Conservation (phyloP, 2,888 invertebrate species). For the Baccha elongata region DNA sequence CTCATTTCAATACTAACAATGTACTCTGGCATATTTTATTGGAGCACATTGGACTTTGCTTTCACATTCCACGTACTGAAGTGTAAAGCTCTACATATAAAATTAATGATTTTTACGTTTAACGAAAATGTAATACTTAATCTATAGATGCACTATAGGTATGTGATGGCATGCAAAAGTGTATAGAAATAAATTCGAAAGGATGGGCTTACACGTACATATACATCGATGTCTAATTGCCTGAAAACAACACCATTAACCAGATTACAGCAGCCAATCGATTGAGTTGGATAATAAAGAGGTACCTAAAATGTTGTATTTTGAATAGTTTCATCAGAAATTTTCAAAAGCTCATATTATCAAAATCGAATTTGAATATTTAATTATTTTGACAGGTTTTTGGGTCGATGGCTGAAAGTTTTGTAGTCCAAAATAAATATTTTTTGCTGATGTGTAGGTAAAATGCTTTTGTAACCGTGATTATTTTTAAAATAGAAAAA, state of each 20-base stretch:
- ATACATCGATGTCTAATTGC: not conserved
- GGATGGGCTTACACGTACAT: not conserved
- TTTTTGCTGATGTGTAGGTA: not conserved
- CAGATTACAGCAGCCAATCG: not conserved
- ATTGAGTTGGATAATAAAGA: not conserved
- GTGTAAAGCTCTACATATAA: constrained; percentile 50
- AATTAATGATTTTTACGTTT: constrained; percentile 55
- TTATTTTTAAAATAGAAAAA: too few relatives aligned
- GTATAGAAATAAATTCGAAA: not conserved
- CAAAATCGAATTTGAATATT: not conserved
- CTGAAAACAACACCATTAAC: constrained; percentile 2
- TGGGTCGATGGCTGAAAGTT: not conserved
- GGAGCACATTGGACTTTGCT: constrained; percentile 23
- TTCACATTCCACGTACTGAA: constrained; percentile 41
- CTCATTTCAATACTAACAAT: constrained; percentile 47
- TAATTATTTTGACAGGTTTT: not conserved
- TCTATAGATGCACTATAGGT: constrained; percentile 19
- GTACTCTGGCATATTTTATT: constrained; percentile 39
- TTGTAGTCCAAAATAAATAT: not conserved
- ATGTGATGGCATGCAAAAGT: not conserved
- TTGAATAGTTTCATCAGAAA: not conserved
- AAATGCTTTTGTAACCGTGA: too few relatives aligned
- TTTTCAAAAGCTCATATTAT: not conserved
- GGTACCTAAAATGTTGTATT: too few relatives aligned
- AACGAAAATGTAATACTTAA: constrained; percentile 34